These are phyloP conservation scores for Notolepis coatsorum DNA, from an alignment of 2,797 vertebrate genomes.

Conservation along the genomic window DNA sequence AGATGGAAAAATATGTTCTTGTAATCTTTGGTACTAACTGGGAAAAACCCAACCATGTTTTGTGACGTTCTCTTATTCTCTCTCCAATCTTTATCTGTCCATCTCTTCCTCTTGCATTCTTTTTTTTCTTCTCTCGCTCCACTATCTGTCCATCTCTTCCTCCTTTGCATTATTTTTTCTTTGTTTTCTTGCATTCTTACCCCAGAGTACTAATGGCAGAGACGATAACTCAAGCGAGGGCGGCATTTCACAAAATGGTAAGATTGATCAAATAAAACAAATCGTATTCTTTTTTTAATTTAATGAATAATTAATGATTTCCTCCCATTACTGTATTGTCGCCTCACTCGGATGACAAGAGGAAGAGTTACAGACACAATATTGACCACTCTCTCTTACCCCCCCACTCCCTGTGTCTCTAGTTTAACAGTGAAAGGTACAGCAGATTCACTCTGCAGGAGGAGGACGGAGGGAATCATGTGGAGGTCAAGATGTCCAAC, in stretches of 20 bases:
- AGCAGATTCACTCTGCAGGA: slow-evolving; percentile 89
- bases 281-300: too few species aligned
- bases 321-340: background rate
- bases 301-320: background rate
- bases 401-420: slow-evolving; percentile 11
- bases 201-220: slow-evolving; percentile 29
- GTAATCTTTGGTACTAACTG: too few species aligned
- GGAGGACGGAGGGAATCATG: slow-evolving; percentile 80
- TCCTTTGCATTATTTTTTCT: too few species aligned
- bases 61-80: too few species aligned
- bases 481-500: slow-evolving; percentile 90
- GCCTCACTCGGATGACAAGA: background rate
- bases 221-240: slow-evolving; percentile 82
- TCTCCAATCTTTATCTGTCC: too few species aligned
- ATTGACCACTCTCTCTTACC: background rate
- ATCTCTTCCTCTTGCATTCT: too few species aligned
- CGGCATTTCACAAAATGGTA: slow-evolving; percentile 84
- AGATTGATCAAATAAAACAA: slow-evolving; percentile 14
- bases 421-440: slow-evolving; percentile 87
- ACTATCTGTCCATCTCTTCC: too few species aligned
- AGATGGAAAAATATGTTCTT: too few species aligned
- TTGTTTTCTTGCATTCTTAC: too few species aligned
- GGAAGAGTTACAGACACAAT: background rate
- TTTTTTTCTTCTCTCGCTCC: too few species aligned
- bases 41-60: too few species aligned